Evolutionary conservation across 2,113 vertebrate genomes (phyloP), one percentile per base, ranked within the genome.

Genomic region (Cardinalis cardinalis): DNA sequence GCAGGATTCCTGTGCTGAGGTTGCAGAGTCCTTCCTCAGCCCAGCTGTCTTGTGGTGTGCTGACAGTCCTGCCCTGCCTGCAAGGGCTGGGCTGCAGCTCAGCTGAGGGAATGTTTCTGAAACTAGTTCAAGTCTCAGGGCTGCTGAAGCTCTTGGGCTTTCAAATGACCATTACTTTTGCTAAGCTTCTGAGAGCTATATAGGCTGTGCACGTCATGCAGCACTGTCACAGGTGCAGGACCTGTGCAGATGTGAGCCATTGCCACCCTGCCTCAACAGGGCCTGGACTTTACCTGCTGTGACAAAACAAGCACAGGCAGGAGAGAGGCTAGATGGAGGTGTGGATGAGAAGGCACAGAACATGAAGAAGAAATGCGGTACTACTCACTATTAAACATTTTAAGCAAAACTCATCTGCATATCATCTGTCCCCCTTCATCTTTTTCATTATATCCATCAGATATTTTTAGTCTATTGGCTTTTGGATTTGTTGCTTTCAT

Each of bases 401-500:
- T 36, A 32, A 66, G 48, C 59, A 77, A 66, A 89, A 41, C 9
- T 49, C 32, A 65, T 26, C 17, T 70, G 18, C 46, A 28, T 87
- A 48, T 40, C 46, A 80, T 51, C 44, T 91, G 32, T 66, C 21
- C 12, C 24, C 11, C 32, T 92, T 87, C 23, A 80, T 61, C 18
- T 68, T 43, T 77, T 65, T 66, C n/a, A 26, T 52, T 77, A 40
- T 44, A 69, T 8, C 15, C 10, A 29, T 46, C n/a, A 59, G 40
- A 31, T 52, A 44, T 44, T 40, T 75, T 82, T 53, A 66, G 25
- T 46, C 43, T 52, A 1, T 9, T 64, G 53, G 25, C 14, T 64
- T 92, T 80, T 80, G 36, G 24, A 73, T 71, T 77, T 88, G 12
- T 74, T 77, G 7, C 29, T 84, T 85, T 82, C 32, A 31, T 41